phyloP scores from a whole-genome alignment of 1,140 invertebrate genomes.

The Leptinotarsa undecemlineata region DNA sequence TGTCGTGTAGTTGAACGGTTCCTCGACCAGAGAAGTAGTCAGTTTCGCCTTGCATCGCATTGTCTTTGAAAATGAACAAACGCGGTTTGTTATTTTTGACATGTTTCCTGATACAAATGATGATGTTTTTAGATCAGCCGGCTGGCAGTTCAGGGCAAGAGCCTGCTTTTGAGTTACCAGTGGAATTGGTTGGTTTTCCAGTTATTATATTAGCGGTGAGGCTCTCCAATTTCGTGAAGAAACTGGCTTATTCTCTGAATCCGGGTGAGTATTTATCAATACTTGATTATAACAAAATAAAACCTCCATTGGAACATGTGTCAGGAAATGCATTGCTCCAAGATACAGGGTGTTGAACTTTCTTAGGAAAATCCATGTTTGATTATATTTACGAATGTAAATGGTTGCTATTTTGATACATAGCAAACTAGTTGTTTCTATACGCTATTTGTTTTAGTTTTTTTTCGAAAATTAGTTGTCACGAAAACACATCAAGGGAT shows the following conservation, averaged over 20 bases:
- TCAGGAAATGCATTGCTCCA: too few relatives aligned
- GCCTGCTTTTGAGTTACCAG: constrained; percentile 73
- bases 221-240: constrained; percentile 80
- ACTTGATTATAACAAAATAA: too few relatives aligned
- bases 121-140: constrained; percentile 31
- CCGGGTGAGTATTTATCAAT: constrained; percentile 68
- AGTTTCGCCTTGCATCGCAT: background rate
- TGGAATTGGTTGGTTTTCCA: constrained; percentile 81
- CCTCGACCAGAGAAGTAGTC: constrained; percentile 27
- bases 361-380: too few relatives aligned
- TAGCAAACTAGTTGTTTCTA: too few relatives aligned
- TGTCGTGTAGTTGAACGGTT: constrained; percentile 27
- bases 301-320: too few relatives aligned
- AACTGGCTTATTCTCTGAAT: constrained; percentile 77
- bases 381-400: too few relatives aligned
- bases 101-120: constrained; percentile 14
- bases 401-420: too few relatives aligned
- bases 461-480: too few relatives aligned
- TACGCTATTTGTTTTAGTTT: too few relatives aligned
- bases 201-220: constrained; percentile 80
- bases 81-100: constrained; percentile 1
- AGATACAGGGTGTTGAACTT: too few relatives aligned
- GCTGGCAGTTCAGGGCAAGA: constrained; percentile 58
- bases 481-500: too few relatives aligned
- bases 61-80: constrained; percentile 11